Evolutionary conservation across 2,888 invertebrate species (phyloP).

Genomic region (Drepanosiphum platanoidis): DNA sequence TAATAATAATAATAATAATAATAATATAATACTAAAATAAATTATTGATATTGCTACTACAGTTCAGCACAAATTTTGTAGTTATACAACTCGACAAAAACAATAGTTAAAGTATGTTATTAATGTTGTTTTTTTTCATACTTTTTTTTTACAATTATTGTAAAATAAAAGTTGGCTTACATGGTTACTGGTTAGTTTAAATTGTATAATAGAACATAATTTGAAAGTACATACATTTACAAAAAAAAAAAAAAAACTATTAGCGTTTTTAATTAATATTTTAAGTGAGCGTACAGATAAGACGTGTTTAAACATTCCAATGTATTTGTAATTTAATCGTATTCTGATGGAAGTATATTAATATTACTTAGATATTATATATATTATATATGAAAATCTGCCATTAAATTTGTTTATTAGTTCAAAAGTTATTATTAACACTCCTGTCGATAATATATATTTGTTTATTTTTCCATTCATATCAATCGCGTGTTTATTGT

Average conservation of each 20-base stretch:
- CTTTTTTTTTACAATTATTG: constrained; percentile 25
- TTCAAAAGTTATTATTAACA: constrained; percentile 45
- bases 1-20: constrained; percentile 46
- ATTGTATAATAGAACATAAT: constrained; percentile 50
- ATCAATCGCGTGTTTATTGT: constrained; percentile 57
- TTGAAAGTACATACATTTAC: constrained; percentile 34
- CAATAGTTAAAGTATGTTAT: constrained; percentile 30
- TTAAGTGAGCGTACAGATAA: constrained; percentile 52
- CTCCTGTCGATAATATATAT: constrained; percentile 36
- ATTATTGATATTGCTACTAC: constrained; percentile 38
- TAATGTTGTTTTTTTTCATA: constrained; percentile 24
- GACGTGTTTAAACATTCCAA: constrained; percentile 61
- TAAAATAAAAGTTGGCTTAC: constrained; percentile 48
- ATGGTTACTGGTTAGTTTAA: constrained; percentile 56
- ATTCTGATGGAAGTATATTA: constrained; percentile 41
- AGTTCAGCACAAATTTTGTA: constrained; percentile 58
- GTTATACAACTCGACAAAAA: constrained; percentile 35
- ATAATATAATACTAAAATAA: constrained; percentile 44
- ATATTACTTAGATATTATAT: constrained; percentile 47
- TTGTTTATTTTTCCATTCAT: constrained; percentile 60
- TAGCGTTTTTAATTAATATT: constrained; percentile 55
- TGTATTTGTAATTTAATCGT: constrained; percentile 56
- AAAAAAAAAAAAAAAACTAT: constrained; percentile 25
- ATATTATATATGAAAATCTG: constrained; percentile 56
- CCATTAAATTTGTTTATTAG: constrained; percentile 58